Conservation (phyloP, 2,797 vertebrate genomes). For the Gila robusta region DNA sequence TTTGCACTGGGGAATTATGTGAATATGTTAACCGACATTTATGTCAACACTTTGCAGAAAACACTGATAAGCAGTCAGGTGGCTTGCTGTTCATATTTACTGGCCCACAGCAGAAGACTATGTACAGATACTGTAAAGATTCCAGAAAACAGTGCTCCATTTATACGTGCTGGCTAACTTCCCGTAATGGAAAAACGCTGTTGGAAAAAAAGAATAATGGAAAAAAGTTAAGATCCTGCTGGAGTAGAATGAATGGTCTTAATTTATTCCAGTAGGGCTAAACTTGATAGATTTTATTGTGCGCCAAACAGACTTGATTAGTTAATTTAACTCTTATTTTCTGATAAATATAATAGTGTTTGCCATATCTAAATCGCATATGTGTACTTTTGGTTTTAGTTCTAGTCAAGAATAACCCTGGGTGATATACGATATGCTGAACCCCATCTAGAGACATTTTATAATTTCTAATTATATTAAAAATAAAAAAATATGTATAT, state of each 20-base stretch:
- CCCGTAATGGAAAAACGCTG: slow-evolving; percentile 50
- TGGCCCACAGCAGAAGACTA: slow-evolving; percentile 18
- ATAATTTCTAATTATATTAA: neutral
- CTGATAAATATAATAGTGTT: neutral
- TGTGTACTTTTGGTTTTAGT: neutral
- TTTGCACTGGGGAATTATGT: slow-evolving; percentile 33
- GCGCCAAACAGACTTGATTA: neutral
- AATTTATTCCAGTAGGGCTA: slow-evolving; percentile 26
- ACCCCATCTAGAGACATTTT: neutral
- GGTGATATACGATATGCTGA: neutral
- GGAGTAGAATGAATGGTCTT: slow-evolving; percentile 38
- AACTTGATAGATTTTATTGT: slow-evolving; percentile 9
- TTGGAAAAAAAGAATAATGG: slow-evolving; percentile 29
- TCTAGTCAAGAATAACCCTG: neutral
- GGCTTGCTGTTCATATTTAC: slow-evolving; percentile 13
- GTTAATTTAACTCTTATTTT: neutral
- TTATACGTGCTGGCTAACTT: slow-evolving; percentile 45
- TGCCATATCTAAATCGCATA: neutral
- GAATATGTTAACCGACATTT: slow-evolving; percentile 33
- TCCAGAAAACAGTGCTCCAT: slow-evolving; percentile 50
- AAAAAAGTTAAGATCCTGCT: slow-evolving; percentile 32
- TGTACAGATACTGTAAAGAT: slow-evolving; percentile 28
- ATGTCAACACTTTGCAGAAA: slow-evolving; percentile 27
- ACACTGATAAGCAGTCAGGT: slow-evolving; percentile 1
- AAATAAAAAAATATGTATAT: too few relatives aligned